Evolutionary conservation across 2,797 vertebrate genomes (phyloP).

Genomic region (Thripadectes ignobilis): DNA sequence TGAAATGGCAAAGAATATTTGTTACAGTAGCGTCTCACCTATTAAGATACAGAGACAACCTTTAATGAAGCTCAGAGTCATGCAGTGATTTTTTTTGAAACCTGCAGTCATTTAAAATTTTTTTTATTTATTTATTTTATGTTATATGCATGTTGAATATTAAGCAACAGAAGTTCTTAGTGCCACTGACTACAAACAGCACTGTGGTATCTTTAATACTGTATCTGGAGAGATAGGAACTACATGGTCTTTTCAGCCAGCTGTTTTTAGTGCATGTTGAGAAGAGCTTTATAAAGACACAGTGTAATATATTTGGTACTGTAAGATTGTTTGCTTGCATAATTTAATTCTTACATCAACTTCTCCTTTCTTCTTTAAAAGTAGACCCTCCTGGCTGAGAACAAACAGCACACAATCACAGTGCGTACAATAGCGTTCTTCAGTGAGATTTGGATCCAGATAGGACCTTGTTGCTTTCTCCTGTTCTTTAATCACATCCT

Average conservation of each 20-base stretch:
- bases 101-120: background rate
- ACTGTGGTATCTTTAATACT: background rate
- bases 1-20: conserved; percentile 37
- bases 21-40: background rate
- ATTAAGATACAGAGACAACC: background rate
- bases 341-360: conserved; percentile 35
- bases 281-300: conserved; percentile 2
- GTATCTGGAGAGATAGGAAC: background rate
- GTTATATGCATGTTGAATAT: background rate
- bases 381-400: conserved; percentile 14
- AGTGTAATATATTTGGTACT: background rate
- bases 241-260: background rate
- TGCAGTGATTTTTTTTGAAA: conserved; percentile 9
- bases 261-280: background rate
- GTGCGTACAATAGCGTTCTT: conserved; percentile 16
- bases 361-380: conserved; percentile 41
- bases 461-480: conserved; percentile 39
- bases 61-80: conserved; percentile 14
- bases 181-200: background rate
- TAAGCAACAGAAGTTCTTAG: background rate
- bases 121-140: background rate
- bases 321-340: conserved; percentile 23
- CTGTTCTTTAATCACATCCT: conserved; percentile 49
- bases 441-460: conserved; percentile 35
- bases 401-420: background rate